Evolutionary conservation across 2,888 invertebrate species (phyloP), one percentile per base, ranked within the genome.

Genomic region (Phlogophora meticulosa): DNA sequence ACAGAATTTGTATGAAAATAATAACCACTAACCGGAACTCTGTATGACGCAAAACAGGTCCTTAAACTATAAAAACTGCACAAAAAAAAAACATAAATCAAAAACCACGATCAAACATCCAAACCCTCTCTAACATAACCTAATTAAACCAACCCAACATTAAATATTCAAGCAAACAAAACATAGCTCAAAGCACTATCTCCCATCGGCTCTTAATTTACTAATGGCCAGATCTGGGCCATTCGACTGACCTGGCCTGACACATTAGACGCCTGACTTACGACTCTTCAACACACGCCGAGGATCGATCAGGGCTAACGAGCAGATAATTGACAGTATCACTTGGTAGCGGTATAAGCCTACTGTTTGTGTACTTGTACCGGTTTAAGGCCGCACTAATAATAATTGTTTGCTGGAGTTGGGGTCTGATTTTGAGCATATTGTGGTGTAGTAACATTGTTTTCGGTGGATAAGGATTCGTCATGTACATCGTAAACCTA

Each of bases 291-390:
- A 77, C 82, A 83, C 80, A 81, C 79, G 83, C 68, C 85, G 85
- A 76, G 87, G 85, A 93, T 92, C 90, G 85, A 92, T 93, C 91
- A 90, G 86, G 70, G 78, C 89, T 92, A 92, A 93, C 93, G 88
- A 92, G 91, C 86, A 86, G 89, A 88, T 93, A 94, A 94, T 94
- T 94, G 94, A 93, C 93, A 92, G 91, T 87, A 87, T 87, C 88
- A 86, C 84, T 81, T 78, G 66, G 72, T 66, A 22, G 42, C 36
- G 4, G 22, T 17, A 70, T 49, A 68, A 68, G 46, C 28, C 36
- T 72, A 68, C 76, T 59, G 71, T 75, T 40, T 45, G 28, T 81
- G 51, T 76, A 57, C 73, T 71, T 62, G 68, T 48, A 70, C 51
- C 63, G 69, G 70, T 69, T 78, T 82, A 67, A 72, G 60, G 55